Evolutionary conservation across 1,140 invertebrate species (phyloP), one percentile per base, ranked within the genome.

Genomic region (Sarcophaga bullata): DNA sequence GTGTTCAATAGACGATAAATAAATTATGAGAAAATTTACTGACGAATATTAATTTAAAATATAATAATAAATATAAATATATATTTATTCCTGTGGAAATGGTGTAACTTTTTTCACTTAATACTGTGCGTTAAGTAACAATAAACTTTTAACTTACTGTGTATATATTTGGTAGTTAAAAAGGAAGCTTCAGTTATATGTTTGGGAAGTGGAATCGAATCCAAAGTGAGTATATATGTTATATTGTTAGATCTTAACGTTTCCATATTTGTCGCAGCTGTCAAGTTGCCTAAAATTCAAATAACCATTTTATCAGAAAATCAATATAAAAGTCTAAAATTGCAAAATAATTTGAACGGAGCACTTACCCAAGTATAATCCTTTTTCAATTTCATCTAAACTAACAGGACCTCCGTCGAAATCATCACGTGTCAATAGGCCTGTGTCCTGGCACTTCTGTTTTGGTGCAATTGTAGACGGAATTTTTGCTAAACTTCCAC

Each of bases 201-300:
- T 85, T 94, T 91, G 0, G 95, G 95, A 82, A 97, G 90, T 13
- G 95, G 95, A 85, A 95, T 95, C 6, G 95, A 93, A 88, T 97
- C 96, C 73, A 96, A 92, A 0, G 96, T 96, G 11, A 97, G 88
- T 84, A 97, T 95, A 85, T 95, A 94, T 11, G 93, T 94, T 47
- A 96, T 94, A 85, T 93, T 92, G 50, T 93, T 91, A 19, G 92
- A 92, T 68, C 93, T 92, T 62, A 96, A 86, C 82, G 93, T 94
- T 49, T 94, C 92, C 49, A 94, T 89, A 87, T 96, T 93, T 72
- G 94, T 94, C 13, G 96, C 96, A 82, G 95, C 95, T 80, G 95
- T 94, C 72, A 96, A 87, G 87, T 96, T 96, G 82, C 95, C 95
- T 94, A 58, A n/a, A 82, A 15, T 10, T 81, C 7, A 68, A 68